Percentiles rank a stretch among this genome's conserved stretches.
These are phyloP conservation scores for Colinus virginianus DNA, from an alignment of 2,113 vertebrate genomes.

Conservation along the genomic window DNA sequence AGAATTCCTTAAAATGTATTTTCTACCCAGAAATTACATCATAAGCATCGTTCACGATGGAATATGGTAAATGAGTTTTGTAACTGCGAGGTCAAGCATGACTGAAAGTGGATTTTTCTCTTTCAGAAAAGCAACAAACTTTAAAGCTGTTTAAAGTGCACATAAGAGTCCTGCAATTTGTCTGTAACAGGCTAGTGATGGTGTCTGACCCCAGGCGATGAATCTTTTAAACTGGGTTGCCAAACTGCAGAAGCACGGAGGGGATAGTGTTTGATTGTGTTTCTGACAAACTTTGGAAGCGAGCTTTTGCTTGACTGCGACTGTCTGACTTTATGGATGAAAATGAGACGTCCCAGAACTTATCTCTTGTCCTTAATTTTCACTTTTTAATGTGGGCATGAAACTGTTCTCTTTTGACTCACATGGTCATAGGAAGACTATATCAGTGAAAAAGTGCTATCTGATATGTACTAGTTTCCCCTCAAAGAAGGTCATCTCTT, in stretches of 20 bases:
- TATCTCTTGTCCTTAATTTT: slow-evolving; percentile 10
- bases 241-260: neutral
- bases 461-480: slow-evolving; percentile 24
- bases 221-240: neutral
- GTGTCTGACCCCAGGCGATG: neutral
- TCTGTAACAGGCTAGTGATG: neutral
- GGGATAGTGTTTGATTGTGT: neutral
- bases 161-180: neutral
- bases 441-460: neutral
- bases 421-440: neutral
- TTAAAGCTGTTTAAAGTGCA: slow-evolving; percentile 2
- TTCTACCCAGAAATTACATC: slow-evolving; percentile 55
- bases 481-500: slow-evolving; percentile 46
- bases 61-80: slow-evolving; percentile 47
- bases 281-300: neutral
- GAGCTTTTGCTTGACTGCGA: neutral
- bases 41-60: slow-evolving; percentile 6
- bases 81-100: slow-evolving; percentile 13
- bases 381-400: neutral
- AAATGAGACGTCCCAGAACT: neutral
- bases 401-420: neutral
- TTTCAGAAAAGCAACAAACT: slow-evolving; percentile 14
- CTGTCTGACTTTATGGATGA: neutral
- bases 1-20: slow-evolving; percentile 47
- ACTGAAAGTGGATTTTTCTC: slow-evolving; percentile 37